These are phyloP conservation scores for Chionomys nivalis DNA, from an alignment of 2,113 vertebrate species.

Conservation along the genomic window DNA sequence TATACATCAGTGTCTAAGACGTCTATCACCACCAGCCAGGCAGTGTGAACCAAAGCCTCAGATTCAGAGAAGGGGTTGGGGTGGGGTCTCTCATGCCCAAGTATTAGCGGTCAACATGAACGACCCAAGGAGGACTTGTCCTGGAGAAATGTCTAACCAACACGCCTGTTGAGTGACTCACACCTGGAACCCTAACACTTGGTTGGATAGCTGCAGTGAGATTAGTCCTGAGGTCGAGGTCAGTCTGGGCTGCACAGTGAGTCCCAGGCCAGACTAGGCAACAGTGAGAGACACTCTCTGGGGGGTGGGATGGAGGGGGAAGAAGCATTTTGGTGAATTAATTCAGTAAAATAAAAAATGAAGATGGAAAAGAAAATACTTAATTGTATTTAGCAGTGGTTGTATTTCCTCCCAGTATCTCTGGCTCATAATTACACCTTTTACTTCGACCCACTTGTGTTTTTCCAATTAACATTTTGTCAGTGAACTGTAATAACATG, in stretches of 20 bases:
- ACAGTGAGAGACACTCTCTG: not conserved
- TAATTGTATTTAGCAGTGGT: not conserved
- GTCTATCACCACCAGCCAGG: not conserved
- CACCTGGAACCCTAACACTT: not conserved
- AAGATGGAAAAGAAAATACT: not conserved
- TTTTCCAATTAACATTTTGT: slow-evolving; percentile 40
- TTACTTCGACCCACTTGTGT: not conserved
- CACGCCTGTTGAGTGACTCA: not conserved
- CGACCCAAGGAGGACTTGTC: not conserved
- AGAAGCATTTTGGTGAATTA: not conserved
- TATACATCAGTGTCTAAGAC: not conserved
- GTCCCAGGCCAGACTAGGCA: not conserved
- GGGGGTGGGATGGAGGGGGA: accelerated
- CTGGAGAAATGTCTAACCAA: not conserved
- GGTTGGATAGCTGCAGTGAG: not conserved
- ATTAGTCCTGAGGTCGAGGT: not conserved
- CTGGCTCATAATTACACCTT: not conserved
- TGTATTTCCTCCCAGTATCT: not conserved
- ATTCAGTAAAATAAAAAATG: not conserved
- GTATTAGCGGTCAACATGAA: too few species aligned
- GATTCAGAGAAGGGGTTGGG: not conserved
- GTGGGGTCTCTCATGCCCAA: not conserved
- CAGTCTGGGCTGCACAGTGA: not conserved
- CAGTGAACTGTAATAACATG: slow-evolving; percentile 24
- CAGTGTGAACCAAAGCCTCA: too few species aligned